Base-by-base conservation (phyloP, 1,140 invertebrate genomes). In the Rhyacophila brunnea region DNA sequence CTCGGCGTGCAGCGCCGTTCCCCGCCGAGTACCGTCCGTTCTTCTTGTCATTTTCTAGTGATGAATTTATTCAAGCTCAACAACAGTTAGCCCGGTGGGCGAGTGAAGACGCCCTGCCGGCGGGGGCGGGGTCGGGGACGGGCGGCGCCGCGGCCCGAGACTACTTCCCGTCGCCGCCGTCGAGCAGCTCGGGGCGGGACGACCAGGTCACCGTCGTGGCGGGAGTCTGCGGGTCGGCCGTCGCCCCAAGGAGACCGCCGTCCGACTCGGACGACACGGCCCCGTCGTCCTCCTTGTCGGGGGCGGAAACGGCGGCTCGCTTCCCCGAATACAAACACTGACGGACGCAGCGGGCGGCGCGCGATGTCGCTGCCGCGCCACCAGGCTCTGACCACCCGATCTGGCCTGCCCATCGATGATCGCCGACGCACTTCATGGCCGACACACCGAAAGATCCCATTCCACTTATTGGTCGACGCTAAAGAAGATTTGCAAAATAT, bases 51-150 rank as follows among this genome's bases (percentile, higher is more conserved):
- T 88, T 89, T 89, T 90, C 84, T 88, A 91, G 89, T 90, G 89
- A 91, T 89, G 88, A 90, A 86, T 91, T 91, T 88, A 90, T 91
- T 89, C 89, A 91, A 89, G 89, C 90, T 89, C 88, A 90, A 87
- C 88, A 87, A 87, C 88, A 88, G 84, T 85, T 91, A 89, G 88
- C 88, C 84, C 89, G 88, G 82, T 92, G 89, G 87, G 91, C 88
- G 80, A 92, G 89, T 87, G 90, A 92, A 80, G 89, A 91, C 76
- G 83, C 85, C 72, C 83, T 90, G 72, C 82, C 86, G 68, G 84
- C 85, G 68, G 81, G 80, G 70, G 75, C 75, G 66, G 58, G 62
- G 60, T 35, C 38, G 54, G 38, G 64, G 55, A 36, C 60, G 72
- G 62, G 43, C 36, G 57, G 42, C 64, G 53, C 40, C 60, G 72